phyloP scores from a whole-genome alignment of 2,113 vertebrate genomes.

The Ardeotis arabs region DNA sequence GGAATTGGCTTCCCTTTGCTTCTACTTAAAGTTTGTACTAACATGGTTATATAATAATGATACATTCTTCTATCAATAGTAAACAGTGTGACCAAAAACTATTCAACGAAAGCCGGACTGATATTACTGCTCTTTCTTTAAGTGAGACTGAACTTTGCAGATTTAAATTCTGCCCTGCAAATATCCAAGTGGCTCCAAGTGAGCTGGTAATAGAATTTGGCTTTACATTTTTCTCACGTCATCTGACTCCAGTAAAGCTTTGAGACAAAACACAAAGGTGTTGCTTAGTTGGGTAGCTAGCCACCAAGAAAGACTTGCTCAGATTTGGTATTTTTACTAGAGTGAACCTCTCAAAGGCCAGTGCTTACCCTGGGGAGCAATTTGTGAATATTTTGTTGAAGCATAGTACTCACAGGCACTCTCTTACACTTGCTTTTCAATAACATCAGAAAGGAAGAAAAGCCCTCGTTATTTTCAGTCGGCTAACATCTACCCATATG shows the following conservation, averaged over 20 bases:
- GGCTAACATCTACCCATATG: not conserved
- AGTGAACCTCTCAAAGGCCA: not conserved
- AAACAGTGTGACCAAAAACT: not conserved
- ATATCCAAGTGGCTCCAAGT: not conserved
- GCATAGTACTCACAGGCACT: not conserved
- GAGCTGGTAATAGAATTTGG: constrained; percentile 1
- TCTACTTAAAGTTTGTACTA: not conserved
- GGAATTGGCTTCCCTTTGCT: not conserved
- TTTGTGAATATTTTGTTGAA: not conserved
- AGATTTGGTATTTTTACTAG: not conserved
- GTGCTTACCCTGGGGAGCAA: not conserved
- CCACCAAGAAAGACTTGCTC: not conserved
- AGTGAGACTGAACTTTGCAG: not conserved
- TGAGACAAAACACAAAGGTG: constrained; percentile 41
- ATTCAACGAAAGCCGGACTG: not conserved
- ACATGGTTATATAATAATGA: not conserved
- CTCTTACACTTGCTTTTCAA: not conserved
- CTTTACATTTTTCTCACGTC: not conserved
- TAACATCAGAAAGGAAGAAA: not conserved
- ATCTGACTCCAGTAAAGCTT: constrained; percentile 11
- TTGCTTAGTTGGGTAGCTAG: constrained; percentile 14
- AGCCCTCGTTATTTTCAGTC: not conserved
- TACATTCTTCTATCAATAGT: not conserved
- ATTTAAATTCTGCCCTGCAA: constrained; percentile 5
- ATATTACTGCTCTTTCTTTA: not conserved